Conservation (phyloP, 2,113 vertebrate genomes). For the Pelecanus crispus region DNA sequence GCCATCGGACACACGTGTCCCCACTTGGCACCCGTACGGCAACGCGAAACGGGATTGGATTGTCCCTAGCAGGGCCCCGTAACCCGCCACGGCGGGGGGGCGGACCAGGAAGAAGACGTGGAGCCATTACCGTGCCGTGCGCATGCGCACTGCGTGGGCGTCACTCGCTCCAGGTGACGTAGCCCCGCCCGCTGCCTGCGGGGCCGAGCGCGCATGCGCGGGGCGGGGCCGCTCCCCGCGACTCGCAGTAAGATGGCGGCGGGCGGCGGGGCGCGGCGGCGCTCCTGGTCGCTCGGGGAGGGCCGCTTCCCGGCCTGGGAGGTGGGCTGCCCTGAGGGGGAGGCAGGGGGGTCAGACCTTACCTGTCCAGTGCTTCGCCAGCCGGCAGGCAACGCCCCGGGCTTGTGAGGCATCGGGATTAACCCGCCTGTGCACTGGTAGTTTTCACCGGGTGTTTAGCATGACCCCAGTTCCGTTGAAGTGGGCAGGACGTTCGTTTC, state of each 20-base stretch:
- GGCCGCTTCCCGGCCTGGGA: not conserved
- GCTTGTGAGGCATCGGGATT: rapidly evolving
- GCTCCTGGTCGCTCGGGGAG: not conserved
- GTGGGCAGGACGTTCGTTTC: rapidly evolving
- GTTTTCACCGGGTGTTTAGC: no score
- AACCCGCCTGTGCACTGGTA: rapidly evolving
- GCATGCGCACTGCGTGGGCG: rapidly evolving
- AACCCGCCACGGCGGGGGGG: rapidly evolving
- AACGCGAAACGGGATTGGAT: rapidly evolving
- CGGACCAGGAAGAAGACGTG: no score
- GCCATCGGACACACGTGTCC: rapidly evolving
- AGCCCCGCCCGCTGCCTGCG: rapidly evolving
- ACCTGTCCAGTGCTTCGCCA: not conserved
- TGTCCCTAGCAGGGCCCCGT: not conserved
- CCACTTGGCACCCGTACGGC: rapidly evolving
- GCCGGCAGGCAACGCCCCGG: not conserved
- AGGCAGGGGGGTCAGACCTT: not conserved
- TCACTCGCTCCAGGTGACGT: rapidly evolving
- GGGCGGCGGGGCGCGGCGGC: not conserved
- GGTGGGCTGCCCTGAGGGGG: not conserved
- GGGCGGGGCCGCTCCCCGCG: rapidly evolving
- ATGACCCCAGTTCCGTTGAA: rapidly evolving
- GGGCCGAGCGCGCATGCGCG: not conserved
- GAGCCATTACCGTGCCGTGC: rapidly evolving
- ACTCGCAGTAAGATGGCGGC: rapidly evolving